phyloP scores from a whole-genome alignment of 2,797 vertebrate genomes.

The Botia almorhae region DNA sequence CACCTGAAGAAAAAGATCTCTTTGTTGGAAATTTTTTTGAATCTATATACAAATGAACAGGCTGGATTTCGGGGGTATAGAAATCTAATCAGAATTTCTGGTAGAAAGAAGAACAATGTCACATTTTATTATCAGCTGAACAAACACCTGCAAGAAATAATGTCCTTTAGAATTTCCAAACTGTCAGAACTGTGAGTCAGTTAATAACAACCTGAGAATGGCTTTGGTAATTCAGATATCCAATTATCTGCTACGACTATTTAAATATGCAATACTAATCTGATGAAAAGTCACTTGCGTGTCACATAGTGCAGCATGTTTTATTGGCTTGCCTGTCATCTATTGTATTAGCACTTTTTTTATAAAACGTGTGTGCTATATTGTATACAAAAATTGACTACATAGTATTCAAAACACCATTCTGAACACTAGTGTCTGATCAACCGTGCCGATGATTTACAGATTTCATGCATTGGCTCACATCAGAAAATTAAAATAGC shows the following conservation, averaged over 20 bases:
- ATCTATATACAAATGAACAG: background rate
- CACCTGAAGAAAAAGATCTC: background rate
- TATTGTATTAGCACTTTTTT: background rate
- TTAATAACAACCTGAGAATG: background rate
- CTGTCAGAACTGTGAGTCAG: background rate
- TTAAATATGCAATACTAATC: background rate
- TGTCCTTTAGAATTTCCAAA: conserved; percentile 1
- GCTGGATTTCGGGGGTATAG: background rate
- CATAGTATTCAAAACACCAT: too few relatives aligned
- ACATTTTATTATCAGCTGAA: background rate
- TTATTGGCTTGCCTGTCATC: conserved; percentile 2
- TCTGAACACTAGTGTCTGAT: too few relatives aligned
- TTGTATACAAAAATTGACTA: background rate
- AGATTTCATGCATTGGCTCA: too few relatives aligned
- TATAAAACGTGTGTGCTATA: background rate
- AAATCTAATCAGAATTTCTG: background rate
- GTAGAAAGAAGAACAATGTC: background rate
- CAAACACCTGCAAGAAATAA: background rate
- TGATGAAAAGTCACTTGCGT: conserved; percentile 12
- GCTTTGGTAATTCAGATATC: background rate
- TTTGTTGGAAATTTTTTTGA: background rate
- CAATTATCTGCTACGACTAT: background rate
- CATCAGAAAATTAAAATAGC: too few relatives aligned
- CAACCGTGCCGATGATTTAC: too few relatives aligned
- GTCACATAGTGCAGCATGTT: background rate